A percentile compares a stretch with the other conserved stretches of the same genome.
Conservation (phyloP, 2,113 vertebrate genomes). For the Leptobrachium ailaonicum region DNA sequence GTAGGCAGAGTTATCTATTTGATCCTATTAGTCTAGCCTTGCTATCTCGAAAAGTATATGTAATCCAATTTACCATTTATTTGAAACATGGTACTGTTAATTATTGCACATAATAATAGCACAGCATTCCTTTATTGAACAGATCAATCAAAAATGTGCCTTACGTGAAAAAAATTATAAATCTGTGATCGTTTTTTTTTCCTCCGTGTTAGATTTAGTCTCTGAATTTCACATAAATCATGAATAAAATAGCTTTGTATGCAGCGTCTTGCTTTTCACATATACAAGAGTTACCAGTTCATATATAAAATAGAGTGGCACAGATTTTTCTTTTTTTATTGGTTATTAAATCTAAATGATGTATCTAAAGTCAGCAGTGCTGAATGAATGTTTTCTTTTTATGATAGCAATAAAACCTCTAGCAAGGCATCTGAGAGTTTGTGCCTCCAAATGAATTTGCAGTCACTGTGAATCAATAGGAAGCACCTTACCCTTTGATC, state of each 20-base stretch:
- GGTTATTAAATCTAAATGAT: constrained; percentile 52
- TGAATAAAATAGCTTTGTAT: constrained; percentile 10
- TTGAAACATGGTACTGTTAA: not conserved
- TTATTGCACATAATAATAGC: not conserved
- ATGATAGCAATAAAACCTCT: constrained; percentile 49
- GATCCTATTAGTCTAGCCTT: too few relatives aligned
- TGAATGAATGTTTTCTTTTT: constrained; percentile 47
- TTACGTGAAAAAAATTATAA: not conserved
- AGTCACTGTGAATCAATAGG: constrained; percentile 33
- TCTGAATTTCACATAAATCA: not conserved
- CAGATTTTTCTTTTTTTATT: constrained; percentile 51
- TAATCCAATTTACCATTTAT: too few relatives aligned
- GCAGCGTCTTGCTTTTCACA: constrained; percentile 32
- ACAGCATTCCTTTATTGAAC: not conserved
- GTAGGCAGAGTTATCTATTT: too few relatives aligned
- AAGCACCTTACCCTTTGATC: constrained; percentile 36
- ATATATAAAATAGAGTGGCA: constrained; percentile 49
- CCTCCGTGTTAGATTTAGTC: not conserved
- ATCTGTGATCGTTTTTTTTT: not conserved
- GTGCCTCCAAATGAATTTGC: not conserved
- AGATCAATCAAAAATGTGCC: not conserved
- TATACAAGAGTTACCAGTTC: constrained; percentile 30
- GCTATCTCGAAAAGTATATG: too few relatives aligned
- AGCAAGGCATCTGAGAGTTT: constrained; percentile 15
- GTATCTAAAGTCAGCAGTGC: constrained; percentile 50